Evolutionary conservation across 2,113 vertebrate genomes (phyloP).

Genomic region (Nothocercus nigrocapillus): DNA sequence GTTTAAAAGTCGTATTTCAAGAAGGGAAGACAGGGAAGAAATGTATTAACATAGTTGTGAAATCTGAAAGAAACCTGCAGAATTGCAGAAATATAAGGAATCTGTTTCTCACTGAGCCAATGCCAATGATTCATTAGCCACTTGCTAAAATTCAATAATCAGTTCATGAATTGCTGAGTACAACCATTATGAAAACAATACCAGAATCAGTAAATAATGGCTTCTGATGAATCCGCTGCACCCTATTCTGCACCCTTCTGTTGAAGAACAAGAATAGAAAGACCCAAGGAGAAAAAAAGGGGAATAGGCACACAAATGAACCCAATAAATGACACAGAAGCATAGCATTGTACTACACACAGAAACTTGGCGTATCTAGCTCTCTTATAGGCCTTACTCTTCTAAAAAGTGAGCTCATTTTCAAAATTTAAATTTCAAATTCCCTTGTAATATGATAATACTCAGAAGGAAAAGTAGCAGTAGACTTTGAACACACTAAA

Average conservation of each 20-base stretch:
- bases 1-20: background rate
- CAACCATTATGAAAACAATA: conserved; percentile 67
- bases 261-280: conserved; percentile 45
- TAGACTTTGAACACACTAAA: background rate
- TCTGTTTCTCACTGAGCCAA: conserved; percentile 51
- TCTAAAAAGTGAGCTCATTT: background rate
- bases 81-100: conserved; percentile 44
- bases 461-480: background rate
- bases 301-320: conserved; percentile 34
- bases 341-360: background rate
- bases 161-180: conserved; percentile 65
- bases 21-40: background rate
- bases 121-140: conserved; percentile 71
- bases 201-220: conserved; percentile 68
- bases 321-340: background rate
- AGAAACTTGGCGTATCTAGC: background rate
- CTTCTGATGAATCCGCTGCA: conserved; percentile 58
- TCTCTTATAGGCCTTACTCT: background rate
- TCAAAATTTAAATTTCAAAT: background rate
- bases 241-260: too few species aligned
- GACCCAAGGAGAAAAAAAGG: conserved; percentile 15
- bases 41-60: background rate
- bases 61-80: conserved; percentile 45
- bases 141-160: conserved; percentile 69
- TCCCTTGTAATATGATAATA: background rate